Conservation (phyloP, 2,797 vertebrate genomes). For the Ctenosaura bakeri region DNA sequence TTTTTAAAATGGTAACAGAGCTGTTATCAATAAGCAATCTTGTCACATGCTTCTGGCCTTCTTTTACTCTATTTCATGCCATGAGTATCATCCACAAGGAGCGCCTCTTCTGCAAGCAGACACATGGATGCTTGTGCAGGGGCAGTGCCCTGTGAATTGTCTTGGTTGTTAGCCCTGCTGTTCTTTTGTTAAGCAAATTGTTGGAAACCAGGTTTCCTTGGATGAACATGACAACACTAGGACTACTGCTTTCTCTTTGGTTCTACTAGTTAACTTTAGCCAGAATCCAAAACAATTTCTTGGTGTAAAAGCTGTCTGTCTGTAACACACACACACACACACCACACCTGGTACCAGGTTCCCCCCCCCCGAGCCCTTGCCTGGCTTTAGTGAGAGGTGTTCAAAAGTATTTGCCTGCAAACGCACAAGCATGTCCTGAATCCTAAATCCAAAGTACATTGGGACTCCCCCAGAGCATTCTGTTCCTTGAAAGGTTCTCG, state of each 20-base stretch:
- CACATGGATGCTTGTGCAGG: too few relatives aligned
- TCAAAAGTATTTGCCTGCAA: not conserved
- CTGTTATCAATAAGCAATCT: not conserved
- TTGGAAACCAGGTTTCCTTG: not conserved
- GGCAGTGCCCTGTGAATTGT: not conserved
- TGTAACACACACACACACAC: too few relatives aligned
- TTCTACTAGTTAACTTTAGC: not conserved
- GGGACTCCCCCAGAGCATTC: too few relatives aligned
- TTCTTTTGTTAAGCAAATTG: not conserved
- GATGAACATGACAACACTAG: not conserved
- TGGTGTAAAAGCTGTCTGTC: not conserved
- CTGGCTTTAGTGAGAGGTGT: not conserved
- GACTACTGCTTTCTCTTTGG: not conserved
- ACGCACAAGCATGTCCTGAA: fast-evolving
- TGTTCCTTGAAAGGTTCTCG: not conserved
- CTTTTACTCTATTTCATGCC: slow-evolving; percentile 26
- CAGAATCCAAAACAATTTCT: not conserved
- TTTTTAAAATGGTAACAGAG: slow-evolving; percentile 22
- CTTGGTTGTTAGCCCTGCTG: too few relatives aligned
- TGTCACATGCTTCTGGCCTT: not conserved
- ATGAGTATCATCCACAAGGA: not conserved
- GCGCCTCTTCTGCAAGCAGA: not conserved
- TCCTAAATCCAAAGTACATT: not conserved
- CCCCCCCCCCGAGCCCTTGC: too few relatives aligned
- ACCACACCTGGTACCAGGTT: not conserved